Evolutionary conservation across 2,888 invertebrate species (phyloP), one percentile per base, ranked within the genome.

Genomic region (Nesidiocoris tenuis): DNA sequence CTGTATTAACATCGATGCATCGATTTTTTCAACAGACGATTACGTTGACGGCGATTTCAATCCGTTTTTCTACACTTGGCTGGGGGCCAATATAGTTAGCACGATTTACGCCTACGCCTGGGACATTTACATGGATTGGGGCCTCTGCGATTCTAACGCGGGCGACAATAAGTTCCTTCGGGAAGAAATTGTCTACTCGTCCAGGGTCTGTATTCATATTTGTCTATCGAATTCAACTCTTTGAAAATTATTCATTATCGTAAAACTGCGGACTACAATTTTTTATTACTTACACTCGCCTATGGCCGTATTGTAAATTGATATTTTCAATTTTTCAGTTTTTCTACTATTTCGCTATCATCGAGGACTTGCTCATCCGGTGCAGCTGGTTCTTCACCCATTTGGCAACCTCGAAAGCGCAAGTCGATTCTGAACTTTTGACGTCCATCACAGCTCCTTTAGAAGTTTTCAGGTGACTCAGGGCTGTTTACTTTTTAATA

Each of bases 111-210:
- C 93, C 2, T 92, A 92, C 83, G 88, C 89, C 22, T 94, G 94
- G 94, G 94, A 94, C 83, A 89, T 94, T 74, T 91, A 91, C 84
- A 92, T 94, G 92, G 94, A 94, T 86, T 94, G 94, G 94, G 93
- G 93, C 3, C 85, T 93, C 61, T 87, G 93, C 81, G 93, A 93
- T 83, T 87, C 88, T 78, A 87, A 88, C 79, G 88, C 91, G 16
- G 91, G 91, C n/a, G 91, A 91, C 83, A 90, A 92, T 84, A 87
- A 85, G 82, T 89, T 91, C 82, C 85, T 93, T 56, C 84, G 93
- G 75, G 92, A 92, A 83, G 92, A 93, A 85, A 89, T 91, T 80
- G 92, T 93, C 66, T 93, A 93, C 84, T 90, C 91, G 22, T 89
- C 90, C 77, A 89, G 89, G 82, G 91, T 91, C 84, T 86, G 84